Percentiles rank a stretch among this genome's conserved stretches.
phyloP scores from a whole-genome alignment of 2,113 vertebrate genomes.

The Corythornis madagascariensis region DNA sequence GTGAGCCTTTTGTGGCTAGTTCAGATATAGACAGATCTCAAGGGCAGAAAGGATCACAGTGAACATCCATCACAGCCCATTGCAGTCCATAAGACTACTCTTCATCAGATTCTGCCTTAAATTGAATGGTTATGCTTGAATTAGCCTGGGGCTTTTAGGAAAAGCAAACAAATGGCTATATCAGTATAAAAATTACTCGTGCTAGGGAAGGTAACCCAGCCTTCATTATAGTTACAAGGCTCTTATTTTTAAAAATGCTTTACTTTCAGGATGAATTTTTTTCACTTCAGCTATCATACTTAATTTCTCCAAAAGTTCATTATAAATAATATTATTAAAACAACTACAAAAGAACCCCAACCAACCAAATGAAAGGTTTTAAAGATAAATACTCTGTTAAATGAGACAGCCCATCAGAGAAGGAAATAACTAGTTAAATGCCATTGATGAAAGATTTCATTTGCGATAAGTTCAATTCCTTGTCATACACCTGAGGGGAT shows the following conservation, averaged over 20 bases:
- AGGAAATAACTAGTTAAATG: slow-evolving; percentile 10
- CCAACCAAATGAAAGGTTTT: neutral
- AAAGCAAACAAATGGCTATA: neutral
- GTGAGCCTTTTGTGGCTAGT: neutral
- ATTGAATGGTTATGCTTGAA: neutral
- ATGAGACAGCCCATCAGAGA: neutral
- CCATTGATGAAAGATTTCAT: slow-evolving; percentile 8
- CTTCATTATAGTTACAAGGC: neutral
- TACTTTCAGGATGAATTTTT: neutral
- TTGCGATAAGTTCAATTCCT: neutral
- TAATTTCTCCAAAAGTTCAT: neutral
- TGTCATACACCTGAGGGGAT: neutral
- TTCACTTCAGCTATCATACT: neutral
- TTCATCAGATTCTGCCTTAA: neutral
- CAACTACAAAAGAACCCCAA: neutral
- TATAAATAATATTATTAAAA: neutral
- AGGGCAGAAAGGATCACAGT: neutral
- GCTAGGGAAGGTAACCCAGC: neutral
- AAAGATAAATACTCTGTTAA: neutral
- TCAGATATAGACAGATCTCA: neutral
- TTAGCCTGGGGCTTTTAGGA: neutral
- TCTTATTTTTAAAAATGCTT: neutral
- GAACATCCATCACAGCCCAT: slow-evolving; percentile 17
- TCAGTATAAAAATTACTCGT: neutral
- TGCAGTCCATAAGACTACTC: neutral